Base-by-base conservation (phyloP, 2,888 invertebrate genomes). In the Drosophila longiperda region DNA sequence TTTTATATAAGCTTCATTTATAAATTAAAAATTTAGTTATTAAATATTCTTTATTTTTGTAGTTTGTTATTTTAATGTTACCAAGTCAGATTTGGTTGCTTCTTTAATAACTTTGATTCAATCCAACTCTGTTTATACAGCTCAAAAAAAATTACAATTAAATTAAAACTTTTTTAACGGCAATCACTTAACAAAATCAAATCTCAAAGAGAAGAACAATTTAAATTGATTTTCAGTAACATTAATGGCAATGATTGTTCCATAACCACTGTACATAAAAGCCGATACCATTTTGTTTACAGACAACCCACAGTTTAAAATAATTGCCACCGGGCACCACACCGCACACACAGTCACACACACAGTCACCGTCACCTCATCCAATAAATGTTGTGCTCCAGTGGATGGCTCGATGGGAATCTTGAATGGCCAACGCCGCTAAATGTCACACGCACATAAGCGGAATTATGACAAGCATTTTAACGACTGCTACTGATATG, bases 391-490 rank as follows among this genome's bases (percentile, higher is more conserved):
- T 33, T 48, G 69, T 55, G 75, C 85, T 68, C 66, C 73, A 69
- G 58, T 71, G 80, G 29, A 29, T 63, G 53, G 49, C 17, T 40
- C 40, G 64, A 69, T 85, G 64, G 53, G 45, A 69, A 74, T 80
- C 81, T 74, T 63, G 79, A 66, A 80, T 69, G 70, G 84, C 71
- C 82, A 84, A 69, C 65, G 76, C 79, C 58, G 86, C 90, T 89
- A 87, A 85, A 90, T 90, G 90, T 87, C 89, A 89, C 86, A 86
- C 73, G 84, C 89, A 80, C 82, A 90, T 87, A 90, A 90, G 87
- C 77, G 87, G 87, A 87, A 87, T 90, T 87, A 87, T 87, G 87
- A 90, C 85, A 87, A 82, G 89, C 85, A 84, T 87, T 90, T 87
- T 87, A 87, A 87, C 90, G 87, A 90, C 90, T 89, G 88, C 84